Percentiles rank a stretch among this genome's conserved stretches.
Conservation (phyloP, 2,113 vertebrate genomes). For the Lagopus muta region DNA sequence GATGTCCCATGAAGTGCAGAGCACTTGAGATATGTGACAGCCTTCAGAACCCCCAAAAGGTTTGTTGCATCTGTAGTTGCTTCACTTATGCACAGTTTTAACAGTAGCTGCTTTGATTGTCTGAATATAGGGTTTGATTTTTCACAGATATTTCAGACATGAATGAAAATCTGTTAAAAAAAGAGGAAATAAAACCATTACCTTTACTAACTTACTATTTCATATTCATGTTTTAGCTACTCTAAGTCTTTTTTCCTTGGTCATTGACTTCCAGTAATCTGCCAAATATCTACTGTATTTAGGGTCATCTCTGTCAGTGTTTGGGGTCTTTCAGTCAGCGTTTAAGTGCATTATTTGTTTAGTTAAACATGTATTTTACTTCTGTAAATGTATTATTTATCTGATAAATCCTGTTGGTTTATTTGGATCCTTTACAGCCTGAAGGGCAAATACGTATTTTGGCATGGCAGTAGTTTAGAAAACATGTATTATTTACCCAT, state of each 20-base stretch:
- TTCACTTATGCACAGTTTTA: not conserved
- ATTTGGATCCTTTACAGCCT: slow-evolving; percentile 55
- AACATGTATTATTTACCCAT: slow-evolving; percentile 73
- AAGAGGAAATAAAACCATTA: not conserved
- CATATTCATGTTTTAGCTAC: not conserved
- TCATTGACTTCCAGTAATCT: not conserved
- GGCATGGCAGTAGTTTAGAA: slow-evolving; percentile 68
- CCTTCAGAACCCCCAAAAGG: not conserved
- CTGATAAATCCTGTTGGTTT: slow-evolving; percentile 47
- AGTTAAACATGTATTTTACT: slow-evolving; percentile 37
- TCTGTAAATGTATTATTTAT: slow-evolving; percentile 45
- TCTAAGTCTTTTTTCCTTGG: not conserved
- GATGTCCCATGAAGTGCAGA: slow-evolving; percentile 1
- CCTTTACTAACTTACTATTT: not conserved
- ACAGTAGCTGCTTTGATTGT: not conserved
- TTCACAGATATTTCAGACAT: not conserved
- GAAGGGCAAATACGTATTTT: slow-evolving; percentile 54
- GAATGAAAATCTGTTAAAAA: not conserved
- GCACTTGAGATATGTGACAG: not conserved
- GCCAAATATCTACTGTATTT: not conserved
- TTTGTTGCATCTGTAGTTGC: not conserved
- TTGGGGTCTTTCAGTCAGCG: not conserved
- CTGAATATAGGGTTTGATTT: not conserved
- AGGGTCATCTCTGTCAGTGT: not conserved
- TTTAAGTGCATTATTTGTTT: slow-evolving; percentile 24